Conservation (phyloP, 1,140 invertebrate genomes). For the Rhopalosiphum maidis region DNA sequence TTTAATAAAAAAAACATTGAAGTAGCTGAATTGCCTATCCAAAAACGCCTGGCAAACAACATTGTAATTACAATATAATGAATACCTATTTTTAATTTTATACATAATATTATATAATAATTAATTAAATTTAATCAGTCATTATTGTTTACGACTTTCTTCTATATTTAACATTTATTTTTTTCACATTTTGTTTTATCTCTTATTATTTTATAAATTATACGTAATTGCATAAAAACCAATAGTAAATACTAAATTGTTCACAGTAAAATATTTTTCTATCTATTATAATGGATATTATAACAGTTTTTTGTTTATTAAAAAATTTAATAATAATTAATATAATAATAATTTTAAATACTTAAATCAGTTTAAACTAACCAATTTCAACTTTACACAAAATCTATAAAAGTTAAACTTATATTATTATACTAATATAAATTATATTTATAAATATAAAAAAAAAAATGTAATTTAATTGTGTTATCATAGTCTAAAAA, state of each 20-base stretch:
- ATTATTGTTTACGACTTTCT: neutral
- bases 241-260: neutral
- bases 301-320: neutral
- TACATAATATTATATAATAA: neutral
- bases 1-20: neutral
- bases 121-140: neutral
- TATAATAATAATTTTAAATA: neutral
- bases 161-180: neutral
- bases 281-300: neutral
- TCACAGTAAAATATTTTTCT: neutral
- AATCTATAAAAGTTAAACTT: neutral
- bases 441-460: neutral
- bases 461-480: neutral
- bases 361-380: neutral
- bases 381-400: neutral
- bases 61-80: neutral
- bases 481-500: neutral
- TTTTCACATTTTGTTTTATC: neutral
- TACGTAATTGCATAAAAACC: neutral
- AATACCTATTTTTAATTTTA: neutral
- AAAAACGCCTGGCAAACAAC: conserved; percentile 43
- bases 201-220: neutral
- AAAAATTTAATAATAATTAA: neutral
- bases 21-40: conserved; percentile 52
- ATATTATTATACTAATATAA: too few species aligned